Evolutionary conservation across 2,888 invertebrate species (phyloP).

Genomic region (Chydorus sphaericus): DNA sequence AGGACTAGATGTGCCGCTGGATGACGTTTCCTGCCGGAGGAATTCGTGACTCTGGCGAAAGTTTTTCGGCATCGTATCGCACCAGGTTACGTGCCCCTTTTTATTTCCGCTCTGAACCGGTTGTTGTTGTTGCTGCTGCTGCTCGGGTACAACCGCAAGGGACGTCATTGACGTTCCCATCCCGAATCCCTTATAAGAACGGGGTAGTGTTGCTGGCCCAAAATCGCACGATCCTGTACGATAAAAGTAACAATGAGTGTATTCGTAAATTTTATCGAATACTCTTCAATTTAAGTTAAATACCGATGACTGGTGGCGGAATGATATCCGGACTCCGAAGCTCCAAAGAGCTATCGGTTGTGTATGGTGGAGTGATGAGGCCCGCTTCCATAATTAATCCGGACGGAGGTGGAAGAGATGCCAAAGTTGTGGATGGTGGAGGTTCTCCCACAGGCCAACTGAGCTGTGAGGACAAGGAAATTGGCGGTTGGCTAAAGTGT

Average conservation of each 20-base stretch:
- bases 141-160: neutral
- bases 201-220: neutral
- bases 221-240: conserved; percentile 1
- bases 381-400: neutral
- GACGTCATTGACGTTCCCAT: neutral
- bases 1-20: neutral
- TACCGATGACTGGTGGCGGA: conserved; percentile 10
- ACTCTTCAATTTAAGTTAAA: neutral
- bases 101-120: neutral
- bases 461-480: neutral
- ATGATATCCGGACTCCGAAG: conserved; percentile 9
- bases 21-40: neutral
- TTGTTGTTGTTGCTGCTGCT: neutral
- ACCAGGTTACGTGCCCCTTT: neutral
- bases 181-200: neutral
- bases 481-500: neutral
- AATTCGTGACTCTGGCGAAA: neutral
- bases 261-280: neutral
- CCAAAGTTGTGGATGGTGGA: neutral
- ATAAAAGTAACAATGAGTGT: neutral
- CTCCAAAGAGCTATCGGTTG: conserved; percentile 5
- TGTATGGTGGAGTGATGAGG: conserved; percentile 1
- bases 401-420: neutral
- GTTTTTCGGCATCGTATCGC: neutral
- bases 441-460: conserved; percentile 14